Evolutionary conservation across 1,140 invertebrate species (phyloP), one percentile per base, ranked within the genome.

Genomic region (Nylanderia fulva): DNA sequence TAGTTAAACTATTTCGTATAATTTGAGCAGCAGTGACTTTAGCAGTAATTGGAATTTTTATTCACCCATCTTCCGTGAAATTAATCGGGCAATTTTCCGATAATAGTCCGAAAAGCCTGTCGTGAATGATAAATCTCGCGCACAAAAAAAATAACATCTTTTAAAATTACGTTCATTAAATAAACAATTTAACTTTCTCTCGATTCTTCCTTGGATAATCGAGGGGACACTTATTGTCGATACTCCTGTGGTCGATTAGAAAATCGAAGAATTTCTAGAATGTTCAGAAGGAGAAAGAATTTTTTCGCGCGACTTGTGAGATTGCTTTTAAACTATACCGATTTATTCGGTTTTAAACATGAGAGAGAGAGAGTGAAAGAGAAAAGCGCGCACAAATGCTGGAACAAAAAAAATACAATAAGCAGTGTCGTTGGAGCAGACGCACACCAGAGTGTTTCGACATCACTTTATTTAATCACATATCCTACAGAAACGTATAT

Each of bases 41-140:
- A 64, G 45, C 24, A 45, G 52, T 82, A 82, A 71, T 71, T 82
- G 66, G n/a, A 82, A 82, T 69, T 80, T 80, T 72, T 58, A 58
- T 42, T 82, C 66, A 33, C 21, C 29, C 13, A 18, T 39, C 54
- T 27, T 21, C 33, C 0, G 13, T 21, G 27, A 1, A 71, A 71
- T 80, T 71, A 72, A 72, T 72, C 52, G 24, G 2, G 11, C 36
- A 24, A 11, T 24, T n/a, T 48, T 60, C 24, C 52, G 13, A 42
- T 54, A 42, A 56, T 13, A 63, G 27, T 1, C 7, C 42, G 42
- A 13, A 45, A 13, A 48, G 11, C 11, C 0, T 13, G 27, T 79
- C 8, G 29, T 21, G 33, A 29, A 56, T 58, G 64, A 42, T 18
- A 68, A 45, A 71, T 72, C 0, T 48, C 3, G 52, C 15, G 39